Base-by-base conservation (phyloP, 2,888 invertebrate species). In the Minunthozetes semirufus region DNA sequence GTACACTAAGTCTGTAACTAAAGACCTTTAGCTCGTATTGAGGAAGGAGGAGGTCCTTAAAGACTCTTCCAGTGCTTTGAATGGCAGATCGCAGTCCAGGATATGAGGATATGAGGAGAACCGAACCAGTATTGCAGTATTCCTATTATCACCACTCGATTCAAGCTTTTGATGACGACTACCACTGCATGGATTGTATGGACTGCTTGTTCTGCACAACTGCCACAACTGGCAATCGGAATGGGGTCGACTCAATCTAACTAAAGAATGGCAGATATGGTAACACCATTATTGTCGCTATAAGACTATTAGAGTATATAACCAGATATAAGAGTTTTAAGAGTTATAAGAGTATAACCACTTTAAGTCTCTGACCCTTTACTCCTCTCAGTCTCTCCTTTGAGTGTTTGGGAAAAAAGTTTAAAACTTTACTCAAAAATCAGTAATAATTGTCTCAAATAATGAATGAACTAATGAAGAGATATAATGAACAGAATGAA, bases 1-100 rank as follows among this genome's bases (percentile, higher is more conserved):
- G 22, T 13, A 27, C 25, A 22, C 15, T 17, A 25, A 15, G 38
- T 29, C 63, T 63, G 33, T 63, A 29, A 63, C 63, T 63, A 63
- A 63, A 63, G 63, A 63, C 63, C 63, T 63, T 63, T 33, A 63
- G 25, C 33, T 63, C 27, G 33, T 29, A n/a, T 63, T 63, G 63
- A 63, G 63, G 63, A 63, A 63, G 63, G 38, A 63, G 63, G 63
- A 63, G 63, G 63, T 63, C 63, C 63, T 63, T 63, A 63, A 63
- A 63, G 33, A 19, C 33, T 27, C 63, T 63, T 6, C 33, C 50
- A 50, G 50, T 50, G 19, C 50, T 42, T 42, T 42, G 42, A 42
- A 42, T 50, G 50, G 50, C 50, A 50, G 50, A 50, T 50, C 19
- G 50, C 50, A 50, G 50, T 17, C 50, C 17, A 17, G 50, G 50